These are phyloP conservation scores for Toxonevra muliebris DNA, from an alignment of 2,888 invertebrate species.

Conservation along the genomic window DNA sequence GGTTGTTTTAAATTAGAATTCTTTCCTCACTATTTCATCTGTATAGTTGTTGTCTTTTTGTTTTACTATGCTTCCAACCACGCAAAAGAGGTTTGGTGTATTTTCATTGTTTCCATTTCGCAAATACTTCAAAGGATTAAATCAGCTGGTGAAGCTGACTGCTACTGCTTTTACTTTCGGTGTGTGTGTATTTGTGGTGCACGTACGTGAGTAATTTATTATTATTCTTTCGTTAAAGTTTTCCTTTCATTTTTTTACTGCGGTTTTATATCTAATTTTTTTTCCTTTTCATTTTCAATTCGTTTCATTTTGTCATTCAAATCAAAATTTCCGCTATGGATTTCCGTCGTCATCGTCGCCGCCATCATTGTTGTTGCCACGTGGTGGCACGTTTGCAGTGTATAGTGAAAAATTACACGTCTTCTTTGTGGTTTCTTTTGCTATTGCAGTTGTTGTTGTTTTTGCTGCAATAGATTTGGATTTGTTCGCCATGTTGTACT, in stretches of 20 bases:
- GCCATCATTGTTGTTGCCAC: not conserved
- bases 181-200: conserved; percentile 20
- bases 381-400: conserved; percentile 19
- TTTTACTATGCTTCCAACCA: not conserved
- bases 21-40: no score
- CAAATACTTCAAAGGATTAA: conserved; percentile 33
- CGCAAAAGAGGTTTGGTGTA: not conserved
- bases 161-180: conserved; percentile 4
- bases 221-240: conserved; percentile 10
- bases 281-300: conserved; percentile 42
- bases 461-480: not conserved
- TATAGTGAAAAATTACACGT: conserved; percentile 15
- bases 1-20: conserved; percentile 17
- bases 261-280: not conserved
- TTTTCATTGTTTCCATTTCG: conserved; percentile 15
- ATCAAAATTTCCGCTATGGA: conserved; percentile 14
- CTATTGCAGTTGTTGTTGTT: not conserved
- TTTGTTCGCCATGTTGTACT: not conserved
- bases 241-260: not conserved
- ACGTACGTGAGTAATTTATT: conserved; percentile 16
- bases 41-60: conserved; percentile 12
- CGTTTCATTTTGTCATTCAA: conserved; percentile 26
- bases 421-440: conserved; percentile 13
- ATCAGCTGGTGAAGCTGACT: conserved; percentile 23
- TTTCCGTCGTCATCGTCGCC: not conserved